A percentile compares a stretch with the other conserved stretches of the same genome.
These are phyloP conservation scores for Cebus imitator DNA, from an alignment of 2,113 vertebrate genomes.

Conservation along the genomic window DNA sequence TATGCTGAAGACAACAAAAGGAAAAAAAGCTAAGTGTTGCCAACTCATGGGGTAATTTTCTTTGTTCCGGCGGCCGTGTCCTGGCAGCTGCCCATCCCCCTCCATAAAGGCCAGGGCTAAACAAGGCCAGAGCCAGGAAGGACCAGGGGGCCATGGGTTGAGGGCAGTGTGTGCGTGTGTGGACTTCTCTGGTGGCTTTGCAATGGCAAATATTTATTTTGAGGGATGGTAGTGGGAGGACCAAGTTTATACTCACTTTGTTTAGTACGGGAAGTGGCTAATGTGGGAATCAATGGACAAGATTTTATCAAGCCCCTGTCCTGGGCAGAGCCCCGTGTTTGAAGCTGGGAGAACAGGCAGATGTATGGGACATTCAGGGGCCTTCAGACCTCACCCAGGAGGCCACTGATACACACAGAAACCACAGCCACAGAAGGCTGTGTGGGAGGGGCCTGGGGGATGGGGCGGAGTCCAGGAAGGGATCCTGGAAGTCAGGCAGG, in stretches of 20 bases:
- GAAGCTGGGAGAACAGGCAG: background rate
- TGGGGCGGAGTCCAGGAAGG: background rate
- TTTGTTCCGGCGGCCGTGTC: background rate
- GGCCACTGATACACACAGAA: accelerated
- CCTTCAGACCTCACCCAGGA: background rate
- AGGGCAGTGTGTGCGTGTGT: background rate
- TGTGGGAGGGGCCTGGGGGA: background rate
- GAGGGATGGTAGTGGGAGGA: slow-evolving; percentile 44
- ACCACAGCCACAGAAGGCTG: accelerated
- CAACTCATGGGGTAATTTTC: background rate
- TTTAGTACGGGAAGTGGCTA: background rate
- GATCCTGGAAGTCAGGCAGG: background rate
- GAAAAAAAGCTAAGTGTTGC: background rate
- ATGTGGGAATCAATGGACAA: background rate
- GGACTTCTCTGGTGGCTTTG: slow-evolving; percentile 17
- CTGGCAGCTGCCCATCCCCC: background rate
- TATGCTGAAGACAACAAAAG: background rate
- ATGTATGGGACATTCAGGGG: background rate
- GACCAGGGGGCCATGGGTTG: background rate
- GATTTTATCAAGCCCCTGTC: background rate
- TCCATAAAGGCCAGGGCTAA: background rate
- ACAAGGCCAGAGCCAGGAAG: background rate
- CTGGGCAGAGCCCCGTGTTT: accelerated
- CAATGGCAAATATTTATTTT: slow-evolving; percentile 60
- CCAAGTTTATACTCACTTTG: background rate